These are phyloP conservation scores for Ennomos fuscantarius DNA, from an alignment of 2,888 invertebrate species.

Conservation along the genomic window DNA sequence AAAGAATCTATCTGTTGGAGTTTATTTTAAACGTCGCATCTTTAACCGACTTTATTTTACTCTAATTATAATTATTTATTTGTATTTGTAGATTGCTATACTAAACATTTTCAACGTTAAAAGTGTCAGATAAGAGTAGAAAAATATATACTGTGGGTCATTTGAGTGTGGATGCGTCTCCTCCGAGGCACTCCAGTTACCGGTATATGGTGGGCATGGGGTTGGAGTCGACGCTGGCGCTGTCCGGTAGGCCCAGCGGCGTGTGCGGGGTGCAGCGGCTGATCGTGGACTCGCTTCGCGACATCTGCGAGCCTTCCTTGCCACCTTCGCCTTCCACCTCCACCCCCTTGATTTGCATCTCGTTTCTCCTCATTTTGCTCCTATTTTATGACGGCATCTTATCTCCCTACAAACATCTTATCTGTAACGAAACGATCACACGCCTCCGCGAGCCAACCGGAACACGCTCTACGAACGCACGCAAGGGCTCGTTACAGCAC, in stretches of 20 bases:
- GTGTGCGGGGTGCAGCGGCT: constrained; percentile 82
- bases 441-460: constrained; percentile 56
- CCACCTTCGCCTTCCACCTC: constrained; percentile 67
- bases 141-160: no score
- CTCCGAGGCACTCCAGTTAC: constrained; percentile 84
- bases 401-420: constrained; percentile 76
- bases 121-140: no score
- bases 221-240: constrained; percentile 94
- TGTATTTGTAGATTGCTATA: no score
- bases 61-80: no score
- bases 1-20: no score
- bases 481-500: constrained; percentile 60
- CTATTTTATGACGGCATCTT: constrained; percentile 77
- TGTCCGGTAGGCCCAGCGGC: constrained; percentile 86
- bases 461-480: constrained; percentile 58
- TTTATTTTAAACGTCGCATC: no score
- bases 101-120: no score
- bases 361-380: constrained; percentile 76
- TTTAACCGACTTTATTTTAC: no score
- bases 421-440: constrained; percentile 74
- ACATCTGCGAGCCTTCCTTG: constrained; percentile 85
- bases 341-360: constrained; percentile 72
- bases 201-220: constrained; percentile 95
- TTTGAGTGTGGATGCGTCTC: constrained; percentile 54
- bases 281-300: constrained; percentile 90